Evolutionary conservation across 2,797 vertebrate genomes (phyloP).

Genomic region (Hybognathus amarus): DNA sequence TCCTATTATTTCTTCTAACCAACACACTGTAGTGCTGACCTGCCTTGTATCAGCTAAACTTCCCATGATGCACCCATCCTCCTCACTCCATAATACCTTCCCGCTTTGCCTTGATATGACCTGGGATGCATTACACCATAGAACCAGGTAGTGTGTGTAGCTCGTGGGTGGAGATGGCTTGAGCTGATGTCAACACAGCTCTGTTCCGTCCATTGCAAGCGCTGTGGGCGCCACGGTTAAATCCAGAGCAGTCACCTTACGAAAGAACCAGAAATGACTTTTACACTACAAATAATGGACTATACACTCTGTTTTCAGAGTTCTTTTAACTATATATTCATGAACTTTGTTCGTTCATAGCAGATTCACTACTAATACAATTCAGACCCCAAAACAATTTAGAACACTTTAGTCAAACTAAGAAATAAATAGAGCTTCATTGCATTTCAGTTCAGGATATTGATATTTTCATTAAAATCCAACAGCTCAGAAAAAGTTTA

Average conservation of each 20-base stretch:
- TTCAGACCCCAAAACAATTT: not conserved
- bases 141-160: constrained; percentile 31
- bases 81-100: constrained; percentile 31
- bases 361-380: not conserved
- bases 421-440: too few relatives aligned
- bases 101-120: constrained; percentile 28
- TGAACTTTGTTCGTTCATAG: not conserved
- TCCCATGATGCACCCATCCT: constrained; percentile 26
- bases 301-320: not conserved
- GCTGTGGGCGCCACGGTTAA: not conserved
- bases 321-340: not conserved
- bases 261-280: constrained; percentile 15
- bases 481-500: too few relatives aligned
- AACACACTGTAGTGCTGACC: constrained; percentile 34
- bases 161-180: constrained; percentile 14
- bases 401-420: not conserved
- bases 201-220: not conserved
- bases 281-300: constrained; percentile 13
- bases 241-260: constrained; percentile 13
- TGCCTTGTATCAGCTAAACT: constrained; percentile 53
- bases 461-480: too few relatives aligned
- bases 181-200: constrained; percentile 46
- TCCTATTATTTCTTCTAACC: constrained; percentile 25
- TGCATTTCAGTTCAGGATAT: too few relatives aligned
- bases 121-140: constrained; percentile 51